Base-by-base conservation (phyloP, 2,797 vertebrate genomes). In the Peromyscus attwateri region DNA sequence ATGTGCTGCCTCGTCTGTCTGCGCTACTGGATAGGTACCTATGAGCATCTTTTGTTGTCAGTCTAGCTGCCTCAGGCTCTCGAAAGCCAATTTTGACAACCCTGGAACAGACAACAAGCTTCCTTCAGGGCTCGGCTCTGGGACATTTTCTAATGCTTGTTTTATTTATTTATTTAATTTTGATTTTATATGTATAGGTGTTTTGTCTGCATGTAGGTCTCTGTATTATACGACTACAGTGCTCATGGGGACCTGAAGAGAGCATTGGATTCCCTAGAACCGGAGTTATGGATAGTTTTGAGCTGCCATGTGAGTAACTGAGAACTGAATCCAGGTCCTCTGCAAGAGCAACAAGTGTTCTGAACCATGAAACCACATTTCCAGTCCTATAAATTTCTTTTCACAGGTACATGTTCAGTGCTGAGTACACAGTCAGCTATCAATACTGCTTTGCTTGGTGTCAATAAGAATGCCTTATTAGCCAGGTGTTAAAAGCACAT, bases 401-500 rank as follows among this genome's bases (percentile, higher is more conserved):
- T 82, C 43, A 43, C 60, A 12, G 3, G 1, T 55, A 3, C 17
- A 64, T 82, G 60, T 37, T 87, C 79, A 80, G n/a, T 68, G 23
- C 27, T 71, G 3, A 37, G 43, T 12, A n/a, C 29, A 75, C 3
- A 55, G 40, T 4, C 84, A 84, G 21, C 31, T 40, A 75, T 70
- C 21, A 37, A 21, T 83, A 77, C 21, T 10, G 43, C 49, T 92
- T 66, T 57, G n/a, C 43, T 76, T 5, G 55, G 71, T 57, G 71
- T 2, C 93, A 82, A 79, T 82, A 81, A 27, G 27, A 88, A 92
- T 55, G 62, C 83, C 21, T 34, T 57, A 87, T n/a, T 93, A 55
- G 52, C 52, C 52, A 55, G 14, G 52, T 17, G 19, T 19, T 75
- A n/a, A 62, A 49, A 88, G 8, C 2, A 52, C 10, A n/a, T 85